Evolutionary conservation across 2,888 invertebrate species (phyloP).

Genomic region (Dynastes maya): DNA sequence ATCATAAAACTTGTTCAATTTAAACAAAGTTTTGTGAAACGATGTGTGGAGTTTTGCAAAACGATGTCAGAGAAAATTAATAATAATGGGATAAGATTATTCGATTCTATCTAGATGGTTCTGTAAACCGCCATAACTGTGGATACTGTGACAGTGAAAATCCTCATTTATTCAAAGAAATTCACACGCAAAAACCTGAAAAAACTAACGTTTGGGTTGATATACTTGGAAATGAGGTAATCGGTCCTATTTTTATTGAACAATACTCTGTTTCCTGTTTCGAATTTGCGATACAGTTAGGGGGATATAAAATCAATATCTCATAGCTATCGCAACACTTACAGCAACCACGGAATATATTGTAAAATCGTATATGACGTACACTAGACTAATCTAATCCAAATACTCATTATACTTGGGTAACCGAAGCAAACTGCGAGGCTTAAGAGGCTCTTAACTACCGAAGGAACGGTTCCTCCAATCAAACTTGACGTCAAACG

Average conservation of each 20-base stretch:
- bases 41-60: too few relatives aligned
- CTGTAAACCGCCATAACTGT: too few relatives aligned
- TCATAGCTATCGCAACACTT: conserved; percentile 19
- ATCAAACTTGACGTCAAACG: conserved; percentile 38
- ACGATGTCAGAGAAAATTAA: too few relatives aligned
- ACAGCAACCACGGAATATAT: conserved; percentile 31
- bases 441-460: conserved; percentile 37
- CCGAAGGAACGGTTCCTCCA: conserved; percentile 14
- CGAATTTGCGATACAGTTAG: not conserved
- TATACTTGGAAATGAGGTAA: too few relatives aligned
- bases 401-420: conserved; percentile 36
- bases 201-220: too few relatives aligned
- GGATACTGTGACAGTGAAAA: too few relatives aligned
- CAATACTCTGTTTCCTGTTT: not conserved
- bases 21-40: too few relatives aligned
- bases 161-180: too few relatives aligned
- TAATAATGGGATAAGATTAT: too few relatives aligned
- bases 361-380: conserved; percentile 34
- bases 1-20: too few relatives aligned
- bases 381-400: conserved; percentile 37
- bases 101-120: too few relatives aligned
- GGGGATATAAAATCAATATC: conserved; percentile 15
- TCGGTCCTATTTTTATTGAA: not conserved
- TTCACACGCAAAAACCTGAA: too few relatives aligned
- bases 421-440: conserved; percentile 21